These are phyloP conservation scores for Colinus virginianus DNA, from an alignment of 2,113 vertebrate species.

Conservation along the genomic window DNA sequence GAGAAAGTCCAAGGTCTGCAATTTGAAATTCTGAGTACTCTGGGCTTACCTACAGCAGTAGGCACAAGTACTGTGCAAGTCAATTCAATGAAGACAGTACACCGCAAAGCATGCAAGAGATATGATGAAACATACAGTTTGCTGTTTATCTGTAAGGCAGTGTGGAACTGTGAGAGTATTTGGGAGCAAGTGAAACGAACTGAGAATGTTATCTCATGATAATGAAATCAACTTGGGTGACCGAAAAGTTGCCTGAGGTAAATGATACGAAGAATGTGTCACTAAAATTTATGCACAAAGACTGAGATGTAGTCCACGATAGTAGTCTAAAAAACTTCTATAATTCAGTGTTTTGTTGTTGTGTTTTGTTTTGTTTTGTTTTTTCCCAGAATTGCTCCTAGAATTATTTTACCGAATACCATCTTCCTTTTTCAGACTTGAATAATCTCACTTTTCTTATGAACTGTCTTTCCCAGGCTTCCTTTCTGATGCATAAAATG, in stretches of 20 bases:
- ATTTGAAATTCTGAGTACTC: conserved; percentile 1
- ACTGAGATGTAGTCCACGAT: conserved; percentile 3
- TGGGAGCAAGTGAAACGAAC: not conserved
- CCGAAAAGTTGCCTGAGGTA: conserved; percentile 6
- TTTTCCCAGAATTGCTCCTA: not conserved
- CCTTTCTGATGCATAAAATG: not conserved
- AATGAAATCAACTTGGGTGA: not conserved
- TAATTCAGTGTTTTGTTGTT: not conserved
- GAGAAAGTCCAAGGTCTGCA: not conserved
- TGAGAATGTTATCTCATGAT: not conserved
- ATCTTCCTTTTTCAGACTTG: not conserved
- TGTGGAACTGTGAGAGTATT: not conserved
- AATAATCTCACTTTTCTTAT: not conserved
- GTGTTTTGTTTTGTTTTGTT: not conserved
- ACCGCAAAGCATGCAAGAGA: not conserved
- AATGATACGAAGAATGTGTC: not conserved
- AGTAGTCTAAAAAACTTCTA: conserved; percentile 34
- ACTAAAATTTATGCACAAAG: not conserved
- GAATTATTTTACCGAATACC: conserved; percentile 18
- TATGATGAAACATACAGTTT: not conserved
- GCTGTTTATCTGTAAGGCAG: not conserved
- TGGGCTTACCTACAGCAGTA: not conserved
- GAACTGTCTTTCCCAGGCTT: not conserved
- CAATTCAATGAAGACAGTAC: not conserved
- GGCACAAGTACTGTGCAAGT: not conserved